Conservation (phyloP, 2,113 vertebrate species). For the Corapipo altera region DNA sequence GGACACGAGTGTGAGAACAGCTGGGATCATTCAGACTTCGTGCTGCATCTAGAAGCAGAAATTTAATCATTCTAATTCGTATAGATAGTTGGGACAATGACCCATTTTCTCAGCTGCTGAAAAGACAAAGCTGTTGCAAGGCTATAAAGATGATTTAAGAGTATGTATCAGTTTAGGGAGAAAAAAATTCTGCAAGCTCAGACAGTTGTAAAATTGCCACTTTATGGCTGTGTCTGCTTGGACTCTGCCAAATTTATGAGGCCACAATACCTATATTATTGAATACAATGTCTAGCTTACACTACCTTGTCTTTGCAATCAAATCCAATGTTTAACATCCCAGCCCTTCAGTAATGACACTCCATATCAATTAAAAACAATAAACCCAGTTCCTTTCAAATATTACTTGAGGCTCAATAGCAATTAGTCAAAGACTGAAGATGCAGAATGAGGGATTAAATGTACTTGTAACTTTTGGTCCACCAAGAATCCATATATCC, state of each 20-base stretch:
- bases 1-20: neutral
- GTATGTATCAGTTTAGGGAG: slow-evolving; percentile 2
- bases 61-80: slow-evolving; percentile 21
- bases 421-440: neutral
- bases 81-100: neutral
- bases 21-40: neutral
- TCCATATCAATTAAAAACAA: slow-evolving; percentile 4
- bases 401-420: neutral
- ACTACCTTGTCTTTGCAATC: slow-evolving; percentile 1
- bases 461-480: neutral
- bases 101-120: slow-evolving; percentile 28
- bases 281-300: neutral
- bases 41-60: neutral
- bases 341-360: neutral
- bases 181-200: slow-evolving; percentile 50
- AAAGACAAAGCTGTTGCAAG: slow-evolving; percentile 34
- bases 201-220: slow-evolving; percentile 52
- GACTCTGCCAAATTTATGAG: slow-evolving; percentile 19
- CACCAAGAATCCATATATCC: neutral
- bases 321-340: neutral
- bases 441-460: neutral
- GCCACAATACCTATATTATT: neutral
- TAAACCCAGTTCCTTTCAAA: neutral
- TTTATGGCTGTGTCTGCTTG: slow-evolving; percentile 33
- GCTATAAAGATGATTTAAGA: slow-evolving; percentile 50